Conservation (phyloP, 2,797 vertebrate genomes). For the Enteromius fasciolatus region DNA sequence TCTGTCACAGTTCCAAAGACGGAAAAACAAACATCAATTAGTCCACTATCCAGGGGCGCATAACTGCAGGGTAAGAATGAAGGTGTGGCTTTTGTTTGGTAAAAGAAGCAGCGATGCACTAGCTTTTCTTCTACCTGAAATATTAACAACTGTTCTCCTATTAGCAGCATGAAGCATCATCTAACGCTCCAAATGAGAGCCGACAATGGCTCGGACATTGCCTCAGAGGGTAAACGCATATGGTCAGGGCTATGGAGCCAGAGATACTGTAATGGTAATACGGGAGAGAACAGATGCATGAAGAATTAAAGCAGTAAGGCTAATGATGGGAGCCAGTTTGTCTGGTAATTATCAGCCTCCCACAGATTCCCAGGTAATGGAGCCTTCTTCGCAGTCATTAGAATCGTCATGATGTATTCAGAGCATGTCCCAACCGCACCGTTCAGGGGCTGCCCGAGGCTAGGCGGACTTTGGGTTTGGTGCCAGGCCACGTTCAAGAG, state of each 20-base stretch:
- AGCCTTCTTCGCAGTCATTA: conserved; percentile 33
- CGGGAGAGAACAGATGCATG: conserved; percentile 20
- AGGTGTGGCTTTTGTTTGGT: conserved; percentile 22
- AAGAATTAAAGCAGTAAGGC: conserved; percentile 37
- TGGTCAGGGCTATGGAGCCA: conserved; percentile 1
- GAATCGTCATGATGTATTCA: conserved; percentile 37
- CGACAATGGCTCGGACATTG: neutral
- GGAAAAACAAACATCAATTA: conserved; percentile 60
- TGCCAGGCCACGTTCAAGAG: conserved; percentile 9
- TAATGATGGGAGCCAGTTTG: conserved; percentile 35
- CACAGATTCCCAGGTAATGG: conserved; percentile 18
- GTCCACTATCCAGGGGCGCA: conserved; percentile 25
- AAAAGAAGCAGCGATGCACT: neutral
- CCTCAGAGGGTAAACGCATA: conserved; percentile 22
- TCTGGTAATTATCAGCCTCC: conserved; percentile 33
- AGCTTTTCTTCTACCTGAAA: neutral
- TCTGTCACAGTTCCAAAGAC: conserved; percentile 48
- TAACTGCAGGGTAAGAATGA: conserved; percentile 16
- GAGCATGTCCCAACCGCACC: neutral
- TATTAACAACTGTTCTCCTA: conserved; percentile 4
- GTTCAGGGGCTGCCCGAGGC: conserved; percentile 16
- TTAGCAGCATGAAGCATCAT: neutral
- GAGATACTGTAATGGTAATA: conserved; percentile 25
- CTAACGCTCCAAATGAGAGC: neutral
- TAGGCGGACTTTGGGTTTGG: conserved; percentile 8